These are phyloP conservation scores for Sus cebifrons DNA, from an alignment of 2,797 vertebrate genomes.

Conservation along the genomic window DNA sequence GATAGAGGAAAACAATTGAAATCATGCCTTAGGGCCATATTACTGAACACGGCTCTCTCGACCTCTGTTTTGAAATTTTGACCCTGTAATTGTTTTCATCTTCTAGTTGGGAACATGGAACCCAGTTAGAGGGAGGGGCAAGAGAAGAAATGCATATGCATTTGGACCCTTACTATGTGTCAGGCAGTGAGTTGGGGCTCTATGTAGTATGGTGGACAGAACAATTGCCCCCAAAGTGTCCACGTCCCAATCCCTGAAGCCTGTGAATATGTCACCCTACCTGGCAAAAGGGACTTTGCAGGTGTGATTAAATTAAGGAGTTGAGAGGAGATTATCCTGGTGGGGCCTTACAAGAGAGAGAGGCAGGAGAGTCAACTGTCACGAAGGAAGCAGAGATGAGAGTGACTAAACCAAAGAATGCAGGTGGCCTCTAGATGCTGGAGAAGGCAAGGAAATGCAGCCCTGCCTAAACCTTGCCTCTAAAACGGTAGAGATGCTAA, in stretches of 20 bases:
- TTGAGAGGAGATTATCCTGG: background rate
- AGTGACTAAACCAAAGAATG: too few species aligned
- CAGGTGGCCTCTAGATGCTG: background rate
- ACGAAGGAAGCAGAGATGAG: background rate
- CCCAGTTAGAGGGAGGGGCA: background rate
- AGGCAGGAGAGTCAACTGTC: background rate
- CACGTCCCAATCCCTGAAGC: too few species aligned
- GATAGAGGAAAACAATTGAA: background rate
- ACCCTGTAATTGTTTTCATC: background rate
- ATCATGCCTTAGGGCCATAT: background rate
- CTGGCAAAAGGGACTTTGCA: background rate
- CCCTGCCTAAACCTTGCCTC: background rate
- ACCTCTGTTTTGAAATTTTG: background rate
- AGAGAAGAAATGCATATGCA: background rate
- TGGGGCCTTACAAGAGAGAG: background rate
- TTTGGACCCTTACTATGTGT: background rate
- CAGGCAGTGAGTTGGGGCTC: background rate
- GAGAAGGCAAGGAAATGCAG: background rate
- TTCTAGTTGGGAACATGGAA: background rate
- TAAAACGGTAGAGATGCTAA: background rate
- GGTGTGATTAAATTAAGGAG: background rate
- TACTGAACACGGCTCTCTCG: background rate
- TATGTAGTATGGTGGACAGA: background rate
- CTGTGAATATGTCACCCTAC: background rate
- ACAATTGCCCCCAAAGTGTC: background rate